Evolutionary conservation across 2,888 invertebrate species (phyloP).

Genomic region (Rugalucina vietnamica): DNA sequence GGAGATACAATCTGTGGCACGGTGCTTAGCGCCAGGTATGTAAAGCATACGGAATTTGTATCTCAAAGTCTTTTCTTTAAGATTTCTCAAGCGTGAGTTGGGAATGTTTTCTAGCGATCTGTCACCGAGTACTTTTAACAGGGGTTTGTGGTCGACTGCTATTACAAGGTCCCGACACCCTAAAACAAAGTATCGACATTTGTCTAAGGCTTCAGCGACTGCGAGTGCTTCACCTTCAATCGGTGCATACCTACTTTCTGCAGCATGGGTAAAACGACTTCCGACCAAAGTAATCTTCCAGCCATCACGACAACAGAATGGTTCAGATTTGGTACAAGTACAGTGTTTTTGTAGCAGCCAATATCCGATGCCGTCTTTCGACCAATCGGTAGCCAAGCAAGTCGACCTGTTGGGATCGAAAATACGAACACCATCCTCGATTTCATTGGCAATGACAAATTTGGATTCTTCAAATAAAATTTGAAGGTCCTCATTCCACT

Average conservation of each 20-base stretch:
- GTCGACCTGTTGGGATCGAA: slow-evolving; percentile 56
- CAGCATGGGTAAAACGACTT: slow-evolving; percentile 20
- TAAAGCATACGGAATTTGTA: slow-evolving; percentile 57
- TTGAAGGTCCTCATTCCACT: slow-evolving; percentile 20
- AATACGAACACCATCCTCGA: slow-evolving; percentile 31
- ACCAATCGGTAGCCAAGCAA: slow-evolving; percentile 70
- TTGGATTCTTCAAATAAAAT: slow-evolving; percentile 35
- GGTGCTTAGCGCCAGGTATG: slow-evolving; percentile 31
- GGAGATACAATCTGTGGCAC: slow-evolving; percentile 50
- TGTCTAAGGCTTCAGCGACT: slow-evolving; percentile 42
- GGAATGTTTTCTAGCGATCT: slow-evolving; percentile 48
- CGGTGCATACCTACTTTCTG: slow-evolving; percentile 24
- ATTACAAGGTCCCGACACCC: slow-evolving; percentile 42
- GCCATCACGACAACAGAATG: slow-evolving; percentile 29
- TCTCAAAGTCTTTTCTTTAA: slow-evolving; percentile 50
- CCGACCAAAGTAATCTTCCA: slow-evolving; percentile 24
- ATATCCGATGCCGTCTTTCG: slow-evolving; percentile 57
- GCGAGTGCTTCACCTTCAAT: slow-evolving; percentile 32
- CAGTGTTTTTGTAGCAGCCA: slow-evolving; percentile 61
- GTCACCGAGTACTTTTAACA: slow-evolving; percentile 49
- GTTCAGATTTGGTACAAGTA: slow-evolving; percentile 26
- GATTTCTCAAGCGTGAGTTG: slow-evolving; percentile 61
- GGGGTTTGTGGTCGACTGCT: slow-evolving; percentile 56
- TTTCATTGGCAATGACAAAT: neutral
- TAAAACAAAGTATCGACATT: slow-evolving; percentile 50